Evolutionary conservation across 2,113 vertebrate species (phyloP), one percentile per base, ranked within the genome.

Genomic region (Prionailurus bengalensis): DNA sequence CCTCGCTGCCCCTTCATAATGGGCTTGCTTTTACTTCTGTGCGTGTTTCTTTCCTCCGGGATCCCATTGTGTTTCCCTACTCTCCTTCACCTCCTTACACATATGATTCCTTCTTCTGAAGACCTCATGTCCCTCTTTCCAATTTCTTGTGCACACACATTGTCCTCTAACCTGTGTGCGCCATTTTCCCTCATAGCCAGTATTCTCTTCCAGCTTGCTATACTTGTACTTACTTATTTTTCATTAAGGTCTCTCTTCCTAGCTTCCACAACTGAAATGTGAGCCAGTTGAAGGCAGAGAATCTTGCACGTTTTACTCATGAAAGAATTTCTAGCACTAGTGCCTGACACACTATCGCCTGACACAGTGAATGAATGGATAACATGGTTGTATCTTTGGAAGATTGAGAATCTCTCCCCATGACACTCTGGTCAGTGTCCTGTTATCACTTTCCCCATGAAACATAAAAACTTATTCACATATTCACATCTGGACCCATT

Each of bases 401-500:
- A 80, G 58, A 45, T 3, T 9, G 25, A 71, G 23, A 25, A 1
- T 12, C 4, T 71, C 1, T 31, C 36, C 2, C 5, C 21, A 23
- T 2, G 13, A 65, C 39, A 42, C 0, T 36, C 14, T 42, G 14
- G 36, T 23, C 21, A 36, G 39, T 36, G 0, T n/a, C 12, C n/a
- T 31, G 4, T n/a, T n/a, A 14, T 39, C 45, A 17, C 6, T 33
- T 48, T 82, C n/a, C 7, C 71, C 4, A 4, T 3, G 63, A 76
- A 81, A 53, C 2, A 33, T 45, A 11, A 2, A 79, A 33, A 4
- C 1, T 8, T 61, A 19, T 1, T 8, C 70, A 2, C 0, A n/a
- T 61, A 19, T 3, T 8, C 70, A 2, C 0, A n/a, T 33, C 13
- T 31, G 21, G 55, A 12, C 6, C 8, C 4, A 5, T n/a, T 4